These are phyloP conservation scores for Eumacrocentrus americanus DNA, from an alignment of 2,888 invertebrate species.

Conservation along the genomic window DNA sequence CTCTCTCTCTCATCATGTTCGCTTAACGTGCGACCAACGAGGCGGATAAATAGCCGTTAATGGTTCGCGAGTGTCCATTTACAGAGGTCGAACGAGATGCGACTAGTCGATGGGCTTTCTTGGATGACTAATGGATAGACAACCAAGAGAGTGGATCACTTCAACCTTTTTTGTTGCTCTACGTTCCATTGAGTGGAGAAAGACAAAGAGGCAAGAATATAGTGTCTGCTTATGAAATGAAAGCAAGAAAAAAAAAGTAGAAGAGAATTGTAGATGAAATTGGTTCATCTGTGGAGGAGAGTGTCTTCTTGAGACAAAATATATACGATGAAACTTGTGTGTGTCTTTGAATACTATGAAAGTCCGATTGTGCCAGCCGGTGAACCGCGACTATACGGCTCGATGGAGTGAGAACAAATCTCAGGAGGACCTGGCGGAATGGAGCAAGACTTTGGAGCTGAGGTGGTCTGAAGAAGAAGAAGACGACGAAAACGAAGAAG, in stretches of 20 bases:
- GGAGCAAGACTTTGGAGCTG: conserved; percentile 30
- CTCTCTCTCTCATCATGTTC: conserved; percentile 9
- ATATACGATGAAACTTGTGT: conserved; percentile 4
- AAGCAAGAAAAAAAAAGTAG: background rate
- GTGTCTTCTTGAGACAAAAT: no score
- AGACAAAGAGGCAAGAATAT: background rate
- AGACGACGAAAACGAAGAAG: conserved; percentile 13
- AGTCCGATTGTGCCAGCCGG: conserved; percentile 14
- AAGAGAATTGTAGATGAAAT: conserved; percentile 7
- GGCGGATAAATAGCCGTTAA: conserved; percentile 30
- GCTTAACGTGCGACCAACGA: conserved; percentile 13
- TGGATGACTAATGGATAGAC: conserved; percentile 20
- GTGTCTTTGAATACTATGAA: conserved; percentile 10
- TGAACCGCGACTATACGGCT: conserved; percentile 14
- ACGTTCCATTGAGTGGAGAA: background rate
- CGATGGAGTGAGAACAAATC: conserved; percentile 35
- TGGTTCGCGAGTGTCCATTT: conserved; percentile 29
- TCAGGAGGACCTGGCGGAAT: conserved; percentile 30
- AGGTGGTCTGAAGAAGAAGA: conserved; percentile 17
- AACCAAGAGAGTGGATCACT: background rate
- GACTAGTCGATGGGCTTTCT: background rate
- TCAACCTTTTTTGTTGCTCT: background rate
- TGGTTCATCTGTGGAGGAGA: background rate
- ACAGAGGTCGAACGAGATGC: conserved; percentile 20
- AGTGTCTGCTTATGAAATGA: background rate